These are phyloP conservation scores for Chaetodon trifasciatus DNA, from an alignment of 2,797 vertebrate species.

Conservation along the genomic window DNA sequence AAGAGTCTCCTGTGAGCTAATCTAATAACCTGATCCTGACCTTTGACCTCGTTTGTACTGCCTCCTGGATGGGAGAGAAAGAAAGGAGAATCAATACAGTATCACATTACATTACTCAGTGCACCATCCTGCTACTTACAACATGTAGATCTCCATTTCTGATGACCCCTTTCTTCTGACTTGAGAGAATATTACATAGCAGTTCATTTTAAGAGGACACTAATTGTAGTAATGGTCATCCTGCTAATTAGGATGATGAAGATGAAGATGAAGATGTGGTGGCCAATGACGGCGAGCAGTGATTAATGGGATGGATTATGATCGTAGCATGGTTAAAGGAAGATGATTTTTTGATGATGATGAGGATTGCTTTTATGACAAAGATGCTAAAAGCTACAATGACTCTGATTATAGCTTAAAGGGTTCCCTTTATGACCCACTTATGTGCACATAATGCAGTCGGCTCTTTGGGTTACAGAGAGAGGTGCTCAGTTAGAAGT, in stretches of 20 bases:
- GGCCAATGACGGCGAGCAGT: neutral
- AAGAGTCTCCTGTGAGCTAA: constrained; percentile 12
- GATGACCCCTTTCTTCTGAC: constrained; percentile 38
- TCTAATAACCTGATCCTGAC: constrained; percentile 39
- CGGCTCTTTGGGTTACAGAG: neutral
- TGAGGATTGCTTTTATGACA: constrained; percentile 10
- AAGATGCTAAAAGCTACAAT: constrained; percentile 9
- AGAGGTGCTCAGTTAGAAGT: constrained; percentile 5
- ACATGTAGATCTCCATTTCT: constrained; percentile 26
- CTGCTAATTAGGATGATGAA: constrained; percentile 36
- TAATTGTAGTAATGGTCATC: constrained; percentile 29
- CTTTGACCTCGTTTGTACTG: constrained; percentile 37
- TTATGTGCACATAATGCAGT: constrained; percentile 15
- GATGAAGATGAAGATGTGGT: constrained; percentile 21
- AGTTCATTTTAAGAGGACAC: constrained; percentile 28
- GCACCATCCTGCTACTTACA: neutral
- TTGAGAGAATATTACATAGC: constrained; percentile 19
- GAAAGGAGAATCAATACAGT: constrained; percentile 31
- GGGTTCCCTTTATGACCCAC: constrained; percentile 9
- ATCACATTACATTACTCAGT: constrained; percentile 17
- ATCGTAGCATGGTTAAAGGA: constrained; percentile 21
- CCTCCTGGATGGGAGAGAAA: neutral
- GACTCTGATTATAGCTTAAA: constrained; percentile 20
- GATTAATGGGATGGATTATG: constrained; percentile 25
- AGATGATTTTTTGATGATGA: constrained; percentile 23